Conservation (phyloP, 2,113 vertebrate species). For the Heptranchias perlo region DNA sequence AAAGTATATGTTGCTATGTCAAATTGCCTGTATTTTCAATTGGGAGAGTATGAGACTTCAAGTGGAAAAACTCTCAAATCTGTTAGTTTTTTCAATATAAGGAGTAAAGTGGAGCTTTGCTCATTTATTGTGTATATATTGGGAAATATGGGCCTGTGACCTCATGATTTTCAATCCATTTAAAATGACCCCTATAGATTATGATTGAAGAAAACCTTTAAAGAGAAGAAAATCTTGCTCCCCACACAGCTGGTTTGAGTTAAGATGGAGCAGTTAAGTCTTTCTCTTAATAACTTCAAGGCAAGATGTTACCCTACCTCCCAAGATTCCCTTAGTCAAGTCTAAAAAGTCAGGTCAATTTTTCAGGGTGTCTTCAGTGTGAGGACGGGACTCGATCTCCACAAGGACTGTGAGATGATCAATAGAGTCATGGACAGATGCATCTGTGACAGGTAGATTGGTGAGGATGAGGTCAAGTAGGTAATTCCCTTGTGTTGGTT, state of each 20-base stretch:
- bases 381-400: too few relatives aligned
- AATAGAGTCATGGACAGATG: too few relatives aligned
- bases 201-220: neutral
- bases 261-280: too few relatives aligned
- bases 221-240: neutral
- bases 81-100: neutral
- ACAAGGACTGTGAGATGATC: too few relatives aligned
- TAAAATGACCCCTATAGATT: neutral
- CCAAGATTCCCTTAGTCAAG: too few relatives aligned
- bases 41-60: neutral
- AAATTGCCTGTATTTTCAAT: neutral
- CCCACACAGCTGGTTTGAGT: neutral
- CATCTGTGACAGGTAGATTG: too few relatives aligned
- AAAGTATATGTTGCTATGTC: neutral
- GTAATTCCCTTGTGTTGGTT: too few relatives aligned
- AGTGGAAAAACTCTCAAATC: neutral
- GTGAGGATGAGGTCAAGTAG: too few relatives aligned
- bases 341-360: too few relatives aligned
- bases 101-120: neutral
- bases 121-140: neutral
- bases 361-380: too few relatives aligned
- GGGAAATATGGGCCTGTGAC: neutral
- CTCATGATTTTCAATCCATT: neutral
- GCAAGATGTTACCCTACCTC: too few relatives aligned
- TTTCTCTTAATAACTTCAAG: too few relatives aligned